phyloP scores from a whole-genome alignment of 2,113 vertebrate genomes.

The Cathartes aura region DNA sequence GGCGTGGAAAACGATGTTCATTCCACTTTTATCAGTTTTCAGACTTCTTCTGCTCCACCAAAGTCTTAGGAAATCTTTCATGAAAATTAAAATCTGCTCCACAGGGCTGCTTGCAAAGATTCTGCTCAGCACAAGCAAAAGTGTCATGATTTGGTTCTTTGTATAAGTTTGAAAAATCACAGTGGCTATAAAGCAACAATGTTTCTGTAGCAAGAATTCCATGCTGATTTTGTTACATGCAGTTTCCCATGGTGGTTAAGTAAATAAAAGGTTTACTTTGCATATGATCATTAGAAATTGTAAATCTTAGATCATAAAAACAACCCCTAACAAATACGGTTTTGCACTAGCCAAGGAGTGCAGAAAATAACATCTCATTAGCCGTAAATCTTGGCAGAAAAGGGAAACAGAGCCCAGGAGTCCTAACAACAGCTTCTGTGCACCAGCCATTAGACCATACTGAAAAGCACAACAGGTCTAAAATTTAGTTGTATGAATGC shows the following conservation, averaged over 20 bases:
- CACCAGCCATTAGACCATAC: not conserved
- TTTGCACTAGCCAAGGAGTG: not conserved
- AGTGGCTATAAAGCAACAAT: not conserved
- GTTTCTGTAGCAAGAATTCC: not conserved
- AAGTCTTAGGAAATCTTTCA: not conserved
- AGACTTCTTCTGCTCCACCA: not conserved
- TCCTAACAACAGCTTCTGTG: constrained; percentile 34
- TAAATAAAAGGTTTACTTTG: constrained; percentile 44
- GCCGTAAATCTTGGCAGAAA: constrained; percentile 24
- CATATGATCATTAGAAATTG: constrained; percentile 4
- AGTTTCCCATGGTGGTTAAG: not conserved
- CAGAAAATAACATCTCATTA: constrained; percentile 41
- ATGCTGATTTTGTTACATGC: not conserved
- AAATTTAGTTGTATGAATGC: not conserved
- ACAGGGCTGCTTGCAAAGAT: not conserved
- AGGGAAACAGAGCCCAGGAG: constrained; percentile 1
- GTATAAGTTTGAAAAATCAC: not conserved
- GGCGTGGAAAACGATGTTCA: not conserved
- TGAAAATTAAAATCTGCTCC: not conserved
- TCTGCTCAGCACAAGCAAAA: not conserved
- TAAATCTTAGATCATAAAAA: constrained; percentile 39
- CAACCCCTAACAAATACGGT: not conserved
- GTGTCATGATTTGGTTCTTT: not conserved
- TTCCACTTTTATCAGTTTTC: not conserved
- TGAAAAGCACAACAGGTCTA: constrained; percentile 31